These are phyloP conservation scores for Lates japonicus DNA, from an alignment of 2,797 vertebrate species.

Conservation along the genomic window DNA sequence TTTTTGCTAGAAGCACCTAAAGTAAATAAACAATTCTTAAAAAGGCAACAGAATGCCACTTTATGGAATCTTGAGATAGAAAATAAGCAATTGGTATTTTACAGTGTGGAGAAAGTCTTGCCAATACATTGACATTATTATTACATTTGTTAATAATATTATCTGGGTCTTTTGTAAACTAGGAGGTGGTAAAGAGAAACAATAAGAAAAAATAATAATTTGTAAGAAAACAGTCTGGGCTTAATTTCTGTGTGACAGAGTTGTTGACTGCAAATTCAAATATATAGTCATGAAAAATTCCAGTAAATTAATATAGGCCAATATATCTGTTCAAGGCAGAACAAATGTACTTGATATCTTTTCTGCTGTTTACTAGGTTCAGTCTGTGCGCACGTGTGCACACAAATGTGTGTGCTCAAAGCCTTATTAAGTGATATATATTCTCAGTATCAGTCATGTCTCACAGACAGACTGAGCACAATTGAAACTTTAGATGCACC, in stretches of 20 bases:
- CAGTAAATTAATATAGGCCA: slow-evolving; percentile 51
- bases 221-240: slow-evolving; percentile 46
- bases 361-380: slow-evolving; percentile 52
- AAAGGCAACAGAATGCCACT: slow-evolving; percentile 38
- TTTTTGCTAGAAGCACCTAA: slow-evolving; percentile 34
- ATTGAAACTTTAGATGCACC: slow-evolving; percentile 74
- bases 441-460: slow-evolving; percentile 60
- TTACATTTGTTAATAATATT: slow-evolving; percentile 45
- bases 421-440: slow-evolving; percentile 72
- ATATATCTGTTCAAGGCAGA: slow-evolving; percentile 46
- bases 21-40: slow-evolving; percentile 48
- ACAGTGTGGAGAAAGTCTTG: slow-evolving; percentile 44
- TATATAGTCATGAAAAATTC: slow-evolving; percentile 43
- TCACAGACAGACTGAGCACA: slow-evolving; percentile 67
- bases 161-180: slow-evolving; percentile 42
- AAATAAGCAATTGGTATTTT: slow-evolving; percentile 64
- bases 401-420: slow-evolving; percentile 24
- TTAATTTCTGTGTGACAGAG: slow-evolving; percentile 52
- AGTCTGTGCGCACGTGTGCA: neutral
- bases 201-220: slow-evolving; percentile 60
- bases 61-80: slow-evolving; percentile 52
- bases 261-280: slow-evolving; percentile 64
- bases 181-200: slow-evolving; percentile 41
- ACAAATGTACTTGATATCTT: slow-evolving; percentile 50
- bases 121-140: slow-evolving; percentile 46